phyloP scores from a whole-genome alignment of 2,113 vertebrate species.

The Protobothrops flavoviridis region DNA sequence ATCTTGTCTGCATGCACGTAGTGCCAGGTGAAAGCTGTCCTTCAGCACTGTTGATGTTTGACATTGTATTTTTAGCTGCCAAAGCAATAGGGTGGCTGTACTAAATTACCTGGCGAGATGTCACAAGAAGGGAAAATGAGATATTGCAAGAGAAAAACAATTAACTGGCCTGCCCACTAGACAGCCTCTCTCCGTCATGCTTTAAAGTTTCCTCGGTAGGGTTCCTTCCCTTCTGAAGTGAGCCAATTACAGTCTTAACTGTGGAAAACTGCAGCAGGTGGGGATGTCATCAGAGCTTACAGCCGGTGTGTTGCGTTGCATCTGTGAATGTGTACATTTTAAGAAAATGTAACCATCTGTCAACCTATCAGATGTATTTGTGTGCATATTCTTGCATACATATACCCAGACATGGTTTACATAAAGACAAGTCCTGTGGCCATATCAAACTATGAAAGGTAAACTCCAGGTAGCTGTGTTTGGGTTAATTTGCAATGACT shows the following conservation, averaged over 20 bases:
- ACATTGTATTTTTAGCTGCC: neutral
- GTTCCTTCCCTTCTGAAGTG: neutral
- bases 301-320: neutral
- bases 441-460: slow-evolving; percentile 2
- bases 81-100: slow-evolving; percentile 1
- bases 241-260: neutral
- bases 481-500: slow-evolving; percentile 2
- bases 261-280: slow-evolving; percentile 3
- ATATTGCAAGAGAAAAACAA: slow-evolving; percentile 10
- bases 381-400: neutral
- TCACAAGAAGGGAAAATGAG: neutral
- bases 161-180: neutral
- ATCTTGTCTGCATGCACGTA: slow-evolving; percentile 23
- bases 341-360: slow-evolving; percentile 6
- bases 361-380: neutral
- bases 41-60: rapidly evolving
- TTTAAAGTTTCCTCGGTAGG: neutral
- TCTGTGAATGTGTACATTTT: neutral
- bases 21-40: neutral
- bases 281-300: neutral
- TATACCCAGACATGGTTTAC: neutral
- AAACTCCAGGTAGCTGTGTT: neutral
- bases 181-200: neutral
- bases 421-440: neutral
- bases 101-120: neutral